Evolutionary conservation across 1,140 invertebrate genomes (phyloP).

Genomic region (Lasioglossum baleicum): DNA sequence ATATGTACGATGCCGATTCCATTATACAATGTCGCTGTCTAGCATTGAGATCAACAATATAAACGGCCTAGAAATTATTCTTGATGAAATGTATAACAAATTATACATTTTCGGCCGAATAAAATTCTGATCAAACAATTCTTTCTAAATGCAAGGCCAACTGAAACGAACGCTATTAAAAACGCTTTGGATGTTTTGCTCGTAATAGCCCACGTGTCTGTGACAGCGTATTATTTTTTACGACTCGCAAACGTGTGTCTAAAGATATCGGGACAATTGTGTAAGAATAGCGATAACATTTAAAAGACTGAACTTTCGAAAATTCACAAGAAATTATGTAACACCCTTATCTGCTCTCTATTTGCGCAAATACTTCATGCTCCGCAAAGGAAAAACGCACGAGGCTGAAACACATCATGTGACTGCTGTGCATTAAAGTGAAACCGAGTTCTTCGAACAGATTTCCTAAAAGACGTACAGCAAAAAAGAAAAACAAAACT

Average conservation of each 20-base stretch:
- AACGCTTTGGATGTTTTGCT: too few species aligned
- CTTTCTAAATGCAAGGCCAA: too few species aligned
- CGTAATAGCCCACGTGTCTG: too few species aligned
- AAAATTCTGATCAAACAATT: too few species aligned
- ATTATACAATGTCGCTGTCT: background rate
- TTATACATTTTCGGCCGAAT: too few species aligned
- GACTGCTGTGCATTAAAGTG: slow-evolving; percentile 10
- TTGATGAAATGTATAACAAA: too few species aligned
- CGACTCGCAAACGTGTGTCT: background rate
- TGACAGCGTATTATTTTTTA: background rate
- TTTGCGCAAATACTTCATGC: slow-evolving; percentile 36
- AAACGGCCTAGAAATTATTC: too few species aligned
- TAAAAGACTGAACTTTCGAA: slow-evolving; percentile 5
- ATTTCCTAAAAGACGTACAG: slow-evolving; percentile 15
- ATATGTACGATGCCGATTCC: background rate
- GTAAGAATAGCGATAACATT: background rate
- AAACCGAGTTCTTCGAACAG: background rate
- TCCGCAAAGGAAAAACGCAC: slow-evolving; percentile 15
- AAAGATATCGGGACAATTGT: background rate
- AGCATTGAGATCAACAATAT: too few species aligned
- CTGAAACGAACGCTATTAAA: too few species aligned
- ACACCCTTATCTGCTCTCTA: slow-evolving; percentile 36
- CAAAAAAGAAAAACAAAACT: background rate
- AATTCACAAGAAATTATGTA: slow-evolving; percentile 35
- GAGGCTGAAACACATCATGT: slow-evolving; percentile 4